phyloP scores from a whole-genome alignment of 2,888 invertebrate genomes.

The Pecten maximus region DNA sequence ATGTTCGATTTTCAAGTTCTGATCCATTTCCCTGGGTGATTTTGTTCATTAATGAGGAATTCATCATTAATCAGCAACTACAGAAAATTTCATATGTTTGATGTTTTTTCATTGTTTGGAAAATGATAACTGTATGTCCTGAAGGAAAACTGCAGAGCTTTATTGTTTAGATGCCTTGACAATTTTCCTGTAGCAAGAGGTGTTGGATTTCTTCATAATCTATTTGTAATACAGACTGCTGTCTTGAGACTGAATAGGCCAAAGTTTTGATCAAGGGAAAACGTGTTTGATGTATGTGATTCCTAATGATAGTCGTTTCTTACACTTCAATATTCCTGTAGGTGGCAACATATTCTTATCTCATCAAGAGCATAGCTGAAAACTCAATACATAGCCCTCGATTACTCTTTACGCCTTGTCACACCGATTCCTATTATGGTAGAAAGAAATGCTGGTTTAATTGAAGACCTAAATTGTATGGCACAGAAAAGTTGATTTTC shows the following conservation, averaged over 20 bases:
- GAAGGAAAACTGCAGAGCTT: too few relatives aligned
- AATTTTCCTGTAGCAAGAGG: too few relatives aligned
- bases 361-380: not conserved
- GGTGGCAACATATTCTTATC: not conserved
- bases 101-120: too few relatives aligned
- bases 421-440: not conserved
- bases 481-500: not conserved
- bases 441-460: not conserved
- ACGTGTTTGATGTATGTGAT: not conserved
- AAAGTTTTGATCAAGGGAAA: not conserved
- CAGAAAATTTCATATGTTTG: not conserved
- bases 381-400: not conserved
- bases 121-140: too few relatives aligned
- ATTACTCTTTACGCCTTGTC: constrained; percentile 13
- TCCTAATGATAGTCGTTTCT: not conserved
- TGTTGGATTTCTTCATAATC: too few relatives aligned
- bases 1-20: too few relatives aligned
- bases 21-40: too few relatives aligned
- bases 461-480: not conserved
- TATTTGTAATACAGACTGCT: not conserved
- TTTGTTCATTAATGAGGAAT: not conserved
- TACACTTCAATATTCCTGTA: not conserved
- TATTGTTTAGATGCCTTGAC: too few relatives aligned
- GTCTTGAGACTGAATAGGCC: not conserved
- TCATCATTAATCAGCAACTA: not conserved